These are phyloP conservation scores for Holothuria scabra DNA, from an alignment of 53 echinoderm and acorn worm genomes.

Conservation along the genomic window DNA sequence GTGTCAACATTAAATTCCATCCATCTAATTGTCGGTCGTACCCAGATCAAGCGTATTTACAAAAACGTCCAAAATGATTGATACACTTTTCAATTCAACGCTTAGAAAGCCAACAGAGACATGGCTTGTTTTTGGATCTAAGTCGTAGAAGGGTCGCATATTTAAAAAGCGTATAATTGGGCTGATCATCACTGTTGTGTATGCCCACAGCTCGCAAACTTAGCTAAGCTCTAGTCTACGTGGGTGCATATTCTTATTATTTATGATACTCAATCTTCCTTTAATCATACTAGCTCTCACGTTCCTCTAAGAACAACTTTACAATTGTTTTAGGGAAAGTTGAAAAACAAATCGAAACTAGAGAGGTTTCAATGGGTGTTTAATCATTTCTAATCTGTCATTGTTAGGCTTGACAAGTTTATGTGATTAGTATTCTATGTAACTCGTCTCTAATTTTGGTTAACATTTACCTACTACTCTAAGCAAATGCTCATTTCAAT, in stretches of 20 bases:
- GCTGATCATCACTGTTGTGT: neutral
- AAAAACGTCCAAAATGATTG: conserved; percentile 43
- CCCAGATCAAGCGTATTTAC: conserved; percentile 14
- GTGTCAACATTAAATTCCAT: neutral
- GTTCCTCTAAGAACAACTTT: conserved; percentile 1
- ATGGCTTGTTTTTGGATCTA: neutral
- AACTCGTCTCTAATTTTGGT: no score
- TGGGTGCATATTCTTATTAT: neutral
- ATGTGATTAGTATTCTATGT: no score
- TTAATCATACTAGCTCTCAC: conserved; percentile 1
- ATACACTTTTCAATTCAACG: conserved; percentile 26
- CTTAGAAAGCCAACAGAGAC: conserved; percentile 19
- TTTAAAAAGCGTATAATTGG: no score
- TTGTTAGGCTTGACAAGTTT: no score
- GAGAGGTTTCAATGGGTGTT: neutral
- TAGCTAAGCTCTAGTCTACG: neutral
- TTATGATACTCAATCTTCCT: neutral
- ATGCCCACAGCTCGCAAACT: conserved; percentile 5
- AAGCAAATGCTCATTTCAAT: no score
- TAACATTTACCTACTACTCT: no score
- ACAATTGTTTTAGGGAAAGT: neutral
- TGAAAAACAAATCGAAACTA: conserved; percentile 19
- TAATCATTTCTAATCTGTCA: no score
- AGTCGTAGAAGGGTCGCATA: no score
- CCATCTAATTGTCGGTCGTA: neutral